Percentiles rank a stretch among this genome's conserved stretches.
Conservation (phyloP, 2,888 invertebrate species). For the Elegia similella region DNA sequence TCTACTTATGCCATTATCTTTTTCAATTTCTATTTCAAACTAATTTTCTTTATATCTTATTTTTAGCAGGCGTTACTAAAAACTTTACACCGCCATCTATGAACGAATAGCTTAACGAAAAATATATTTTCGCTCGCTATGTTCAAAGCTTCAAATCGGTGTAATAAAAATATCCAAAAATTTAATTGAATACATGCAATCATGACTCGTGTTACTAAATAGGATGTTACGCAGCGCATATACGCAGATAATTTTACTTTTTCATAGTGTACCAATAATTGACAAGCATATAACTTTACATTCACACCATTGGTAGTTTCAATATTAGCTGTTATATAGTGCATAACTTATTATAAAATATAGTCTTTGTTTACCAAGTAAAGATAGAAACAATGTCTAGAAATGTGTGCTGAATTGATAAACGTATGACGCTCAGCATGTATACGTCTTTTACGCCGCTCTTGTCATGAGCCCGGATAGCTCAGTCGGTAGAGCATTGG, state of each 20-base stretch:
- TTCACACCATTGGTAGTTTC: too few relatives aligned
- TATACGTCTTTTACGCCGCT: slow-evolving; percentile 31
- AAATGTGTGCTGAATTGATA: neutral
- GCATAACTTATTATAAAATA: too few relatives aligned
- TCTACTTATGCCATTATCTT: neutral
- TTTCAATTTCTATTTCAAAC: neutral
- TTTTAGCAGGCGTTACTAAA: neutral
- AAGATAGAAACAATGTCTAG: neutral
- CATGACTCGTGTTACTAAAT: too few relatives aligned
- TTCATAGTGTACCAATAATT: too few relatives aligned
- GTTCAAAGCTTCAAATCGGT: too few relatives aligned
- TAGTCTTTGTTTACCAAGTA: neutral
- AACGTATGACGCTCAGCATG: neutral
- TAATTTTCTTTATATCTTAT: neutral
- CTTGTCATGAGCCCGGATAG: slow-evolving; percentile 70
- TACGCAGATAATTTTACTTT: too few relatives aligned
- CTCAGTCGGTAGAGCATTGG: slow-evolving; percentile 83
- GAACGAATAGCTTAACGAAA: slow-evolving; percentile 48
- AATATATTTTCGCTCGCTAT: too few relatives aligned
- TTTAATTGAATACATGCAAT: too few relatives aligned
- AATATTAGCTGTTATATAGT: too few relatives aligned
- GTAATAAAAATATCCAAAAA: too few relatives aligned
- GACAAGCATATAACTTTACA: too few relatives aligned
- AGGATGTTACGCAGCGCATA: too few relatives aligned
- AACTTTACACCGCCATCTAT: slow-evolving; percentile 55